Evolutionary conservation across 2,888 invertebrate species (phyloP), one percentile per base, ranked within the genome.

Genomic region (Xestia rhomboidea): DNA sequence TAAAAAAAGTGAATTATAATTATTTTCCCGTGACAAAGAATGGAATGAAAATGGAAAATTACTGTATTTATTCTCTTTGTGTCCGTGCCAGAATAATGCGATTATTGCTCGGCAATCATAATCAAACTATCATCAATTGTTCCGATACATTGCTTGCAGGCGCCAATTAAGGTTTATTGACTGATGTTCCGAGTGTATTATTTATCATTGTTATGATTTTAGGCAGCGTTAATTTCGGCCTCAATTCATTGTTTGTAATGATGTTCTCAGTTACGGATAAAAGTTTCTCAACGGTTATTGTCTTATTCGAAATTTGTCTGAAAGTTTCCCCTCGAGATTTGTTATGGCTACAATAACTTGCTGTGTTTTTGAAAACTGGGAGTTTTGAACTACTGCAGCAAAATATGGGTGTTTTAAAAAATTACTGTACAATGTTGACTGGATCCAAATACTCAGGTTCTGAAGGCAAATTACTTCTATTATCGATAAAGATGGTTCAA

Each of bases 91-190:
- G 63, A 78, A 70, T 83, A 83, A 83, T 86, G 66, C 62, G 84
- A 86, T 83, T 86, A 79, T 73, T 63, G 27, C 69, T 73, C 41
- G 67, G 69, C 64, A 72, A 83, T 83, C 84, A 79, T 83, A 83
- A 83, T 86, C 83, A 72, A 86, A 79, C 84, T 86, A 78, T 67
- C 84, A 86, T 83, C 74, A 79, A 72, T 83, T 86, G 87, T 86
- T 71, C 64, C 86, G 74, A 83, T 79, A 79, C 84, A 78, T 83
- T 78, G 87, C 79, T 87, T 86, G 79, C 79, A 78, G 86, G 83
- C 69, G 49, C 66, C 70, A 83, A 86, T 86, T 86, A 83, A 60
- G 71, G 63, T 74, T 60, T 74, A 86, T 78, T 86, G 69, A 83
- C 79, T 69, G 79, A 72, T 67, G 66, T 67, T 70, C 24, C 11